Evolutionary conservation across 2,888 invertebrate genomes (phyloP).

Genomic region (Cryptocephalus primarius): DNA sequence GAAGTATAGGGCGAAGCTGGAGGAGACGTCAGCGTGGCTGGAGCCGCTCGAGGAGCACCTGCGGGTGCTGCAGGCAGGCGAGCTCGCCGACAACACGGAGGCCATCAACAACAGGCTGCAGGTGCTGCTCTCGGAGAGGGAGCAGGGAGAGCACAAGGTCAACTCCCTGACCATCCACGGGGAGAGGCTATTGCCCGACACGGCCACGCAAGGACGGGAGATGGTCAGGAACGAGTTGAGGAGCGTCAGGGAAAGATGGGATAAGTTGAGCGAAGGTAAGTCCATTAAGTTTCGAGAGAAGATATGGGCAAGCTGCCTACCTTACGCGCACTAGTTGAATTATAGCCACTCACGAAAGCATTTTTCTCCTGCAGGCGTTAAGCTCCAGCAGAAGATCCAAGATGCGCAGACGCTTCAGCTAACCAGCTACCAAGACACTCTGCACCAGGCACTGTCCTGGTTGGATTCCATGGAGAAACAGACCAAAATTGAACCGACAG

Average conservation of each 20-base stretch:
- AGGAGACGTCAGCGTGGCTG: conserved; percentile 68
- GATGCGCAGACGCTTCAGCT: conserved; percentile 75
- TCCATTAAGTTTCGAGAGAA: not conserved
- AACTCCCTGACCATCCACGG: conserved; percentile 64
- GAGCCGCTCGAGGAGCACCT: conserved; percentile 64
- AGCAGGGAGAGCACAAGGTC: conserved; percentile 73
- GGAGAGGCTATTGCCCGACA: conserved; percentile 86
- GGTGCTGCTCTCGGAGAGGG: conserved; percentile 64
- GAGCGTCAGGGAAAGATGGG: conserved; percentile 76
- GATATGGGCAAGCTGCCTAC: too few relatives aligned
- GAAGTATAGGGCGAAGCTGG: conserved; percentile 62
- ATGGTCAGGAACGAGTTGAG: conserved; percentile 76
- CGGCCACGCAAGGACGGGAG: conserved; percentile 84
- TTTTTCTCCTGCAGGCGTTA: conserved; percentile 38
- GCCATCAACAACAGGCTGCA: conserved; percentile 59
- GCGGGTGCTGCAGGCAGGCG: conserved; percentile 51
- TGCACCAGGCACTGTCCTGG: conserved; percentile 78
- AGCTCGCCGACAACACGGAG: conserved; percentile 46
- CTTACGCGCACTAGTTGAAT: too few relatives aligned
- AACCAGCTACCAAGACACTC: conserved; percentile 74
- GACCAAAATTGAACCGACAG: conserved; percentile 58
- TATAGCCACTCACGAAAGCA: not conserved
- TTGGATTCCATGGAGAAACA: conserved; percentile 74
- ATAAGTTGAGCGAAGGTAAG: conserved; percentile 65
- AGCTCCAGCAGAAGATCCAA: conserved; percentile 73